Percentiles rank a stretch among this genome's conserved stretches.
These are phyloP conservation scores for Drosophila setifemur DNA, from an alignment of 1,140 invertebrate genomes.

Conservation along the genomic window DNA sequence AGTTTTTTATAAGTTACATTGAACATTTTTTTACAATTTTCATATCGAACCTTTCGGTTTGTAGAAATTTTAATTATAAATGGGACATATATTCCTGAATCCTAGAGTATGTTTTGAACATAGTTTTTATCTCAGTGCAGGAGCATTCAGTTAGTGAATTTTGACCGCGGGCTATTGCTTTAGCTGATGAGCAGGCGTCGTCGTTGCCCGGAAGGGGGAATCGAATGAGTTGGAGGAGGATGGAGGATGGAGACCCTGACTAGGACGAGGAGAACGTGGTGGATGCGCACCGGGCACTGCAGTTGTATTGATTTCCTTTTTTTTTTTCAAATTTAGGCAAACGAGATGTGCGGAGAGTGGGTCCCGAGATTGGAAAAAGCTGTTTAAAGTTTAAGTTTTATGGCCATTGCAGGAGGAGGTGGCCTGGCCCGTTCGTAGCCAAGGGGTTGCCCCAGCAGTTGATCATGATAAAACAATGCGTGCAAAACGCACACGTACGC, in stretches of 20 bases:
- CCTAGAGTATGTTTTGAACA: no score
- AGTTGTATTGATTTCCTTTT: conserved; percentile 76
- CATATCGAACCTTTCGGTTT: no score
- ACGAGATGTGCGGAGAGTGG: conserved; percentile 27
- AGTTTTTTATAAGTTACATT: no score
- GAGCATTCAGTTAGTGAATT: conserved; percentile 57
- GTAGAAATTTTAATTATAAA: no score
- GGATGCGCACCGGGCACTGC: conserved; percentile 35
- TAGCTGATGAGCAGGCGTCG: conserved; percentile 70
- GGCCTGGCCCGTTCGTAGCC: conserved; percentile 5
- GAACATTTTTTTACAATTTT: no score
- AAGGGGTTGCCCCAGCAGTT: conserved; percentile 66
- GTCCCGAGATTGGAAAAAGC: conserved; percentile 40
- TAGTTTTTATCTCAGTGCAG: conserved; percentile 10
- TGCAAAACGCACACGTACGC: conserved; percentile 78
- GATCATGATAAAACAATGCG: conserved; percentile 81
- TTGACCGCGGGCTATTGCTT: conserved; percentile 75
- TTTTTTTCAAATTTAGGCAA: conserved; percentile 46
- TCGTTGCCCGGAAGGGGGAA: conserved; percentile 1
- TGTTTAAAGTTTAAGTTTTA: conserved; percentile 72
- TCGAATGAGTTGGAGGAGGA: not conserved
- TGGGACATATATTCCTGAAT: no score
- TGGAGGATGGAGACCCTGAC: not conserved
- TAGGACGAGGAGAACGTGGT: not conserved
- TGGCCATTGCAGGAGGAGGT: conserved; percentile 18